Evolutionary conservation across 2,113 vertebrate genomes (phyloP).

Genomic region (Melanerpes aurifrons): DNA sequence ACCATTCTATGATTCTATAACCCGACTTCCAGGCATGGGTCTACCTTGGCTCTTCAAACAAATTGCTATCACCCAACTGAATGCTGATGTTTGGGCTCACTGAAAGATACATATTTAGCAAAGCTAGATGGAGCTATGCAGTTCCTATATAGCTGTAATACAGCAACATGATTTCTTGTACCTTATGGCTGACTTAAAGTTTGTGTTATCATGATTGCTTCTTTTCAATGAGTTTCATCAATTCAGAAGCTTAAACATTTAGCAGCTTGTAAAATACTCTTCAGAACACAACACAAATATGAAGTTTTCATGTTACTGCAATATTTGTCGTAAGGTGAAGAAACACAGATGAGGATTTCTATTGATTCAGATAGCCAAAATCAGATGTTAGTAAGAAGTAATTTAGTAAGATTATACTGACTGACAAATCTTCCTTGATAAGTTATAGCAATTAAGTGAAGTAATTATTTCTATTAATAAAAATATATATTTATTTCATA

Average conservation of each 20-base stretch:
- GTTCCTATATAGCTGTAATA: not conserved
- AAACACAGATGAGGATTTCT: not conserved
- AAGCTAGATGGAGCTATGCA: not conserved
- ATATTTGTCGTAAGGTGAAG: not conserved
- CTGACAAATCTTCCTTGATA: not conserved
- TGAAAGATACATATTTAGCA: not conserved
- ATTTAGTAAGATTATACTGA: not conserved
- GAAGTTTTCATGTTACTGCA: not conserved
- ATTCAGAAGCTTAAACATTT: not conserved
- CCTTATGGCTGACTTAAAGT: not conserved
- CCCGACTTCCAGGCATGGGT: not conserved
- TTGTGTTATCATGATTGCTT: not conserved
- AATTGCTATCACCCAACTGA: not conserved
- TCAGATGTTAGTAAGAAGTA: not conserved
- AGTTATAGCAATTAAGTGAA: not conserved
- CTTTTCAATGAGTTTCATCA: not conserved
- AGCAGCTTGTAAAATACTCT: not conserved
- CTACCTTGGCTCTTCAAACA: accelerated
- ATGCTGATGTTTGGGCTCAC: not conserved
- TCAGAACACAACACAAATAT: not conserved
- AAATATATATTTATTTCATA: not conserved
- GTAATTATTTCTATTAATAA: not conserved
- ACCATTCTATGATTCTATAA: no score
- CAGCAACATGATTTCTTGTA: accelerated
- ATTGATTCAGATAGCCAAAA: not conserved